A percentile compares a stretch with the other conserved stretches of the same genome.
These are phyloP conservation scores for Semaprochilodus insignis DNA, from an alignment of 2,797 vertebrate species.

Conservation along the genomic window DNA sequence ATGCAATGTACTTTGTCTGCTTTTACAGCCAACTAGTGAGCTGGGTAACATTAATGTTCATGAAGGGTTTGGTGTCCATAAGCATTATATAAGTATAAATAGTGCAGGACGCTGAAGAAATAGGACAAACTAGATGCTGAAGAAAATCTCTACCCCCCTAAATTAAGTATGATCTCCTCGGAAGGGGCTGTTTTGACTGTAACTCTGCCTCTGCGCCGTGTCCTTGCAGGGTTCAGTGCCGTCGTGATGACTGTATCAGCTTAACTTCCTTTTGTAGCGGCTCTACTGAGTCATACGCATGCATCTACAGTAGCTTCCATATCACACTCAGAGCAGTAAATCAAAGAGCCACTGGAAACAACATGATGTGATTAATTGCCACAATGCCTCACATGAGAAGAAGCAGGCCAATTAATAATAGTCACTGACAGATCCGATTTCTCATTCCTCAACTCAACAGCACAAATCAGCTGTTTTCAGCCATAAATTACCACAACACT, in stretches of 20 bases:
- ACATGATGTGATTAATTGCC: not conserved
- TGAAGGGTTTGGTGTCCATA: not conserved
- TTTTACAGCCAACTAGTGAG: not conserved
- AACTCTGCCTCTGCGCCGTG: not conserved
- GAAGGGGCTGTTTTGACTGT: not conserved
- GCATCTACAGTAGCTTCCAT: not conserved
- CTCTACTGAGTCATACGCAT: not conserved
- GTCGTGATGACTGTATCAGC: not conserved
- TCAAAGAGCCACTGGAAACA: not conserved
- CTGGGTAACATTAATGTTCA: not conserved
- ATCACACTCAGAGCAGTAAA: not conserved
- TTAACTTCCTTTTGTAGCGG: not conserved
- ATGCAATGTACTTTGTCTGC: not conserved
- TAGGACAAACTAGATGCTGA: not conserved
- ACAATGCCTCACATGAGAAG: not conserved
- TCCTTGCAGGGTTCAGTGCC: not conserved
- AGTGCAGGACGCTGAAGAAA: not conserved
- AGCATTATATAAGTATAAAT: not conserved
- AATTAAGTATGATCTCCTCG: slow-evolving; percentile 3
- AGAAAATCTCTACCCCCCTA: not conserved
- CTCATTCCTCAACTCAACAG: no score
- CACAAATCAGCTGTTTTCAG: no score
- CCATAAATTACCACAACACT: no score
- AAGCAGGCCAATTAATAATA: no score
- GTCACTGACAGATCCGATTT: no score